Conservation (phyloP, 1,140 invertebrate species). For the Hylaeus volcanicus region DNA sequence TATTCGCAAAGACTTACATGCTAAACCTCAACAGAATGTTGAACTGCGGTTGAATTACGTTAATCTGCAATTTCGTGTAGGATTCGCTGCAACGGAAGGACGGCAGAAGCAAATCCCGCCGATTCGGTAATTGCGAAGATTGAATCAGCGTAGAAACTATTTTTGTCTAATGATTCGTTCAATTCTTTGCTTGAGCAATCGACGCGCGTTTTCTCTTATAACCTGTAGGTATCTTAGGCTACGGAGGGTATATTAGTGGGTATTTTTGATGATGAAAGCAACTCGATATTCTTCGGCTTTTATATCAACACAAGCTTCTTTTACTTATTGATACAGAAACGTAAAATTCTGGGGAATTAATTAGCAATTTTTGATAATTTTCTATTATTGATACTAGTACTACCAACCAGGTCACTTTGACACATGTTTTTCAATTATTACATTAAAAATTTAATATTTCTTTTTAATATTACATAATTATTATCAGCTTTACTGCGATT, state of each 20-base stretch:
- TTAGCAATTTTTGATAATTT: no score
- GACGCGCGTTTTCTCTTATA: neutral
- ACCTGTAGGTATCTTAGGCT: no score
- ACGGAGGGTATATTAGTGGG: no score
- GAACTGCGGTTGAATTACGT: neutral
- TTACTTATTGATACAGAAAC: no score
- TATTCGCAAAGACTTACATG: neutral
- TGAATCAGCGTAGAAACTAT: conserved; percentile 36
- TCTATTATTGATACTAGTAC: no score
- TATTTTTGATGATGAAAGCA: neutral
- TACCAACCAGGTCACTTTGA: no score
- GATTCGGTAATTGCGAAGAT: conserved; percentile 40
- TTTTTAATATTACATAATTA: no score
- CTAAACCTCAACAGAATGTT: conserved; percentile 4
- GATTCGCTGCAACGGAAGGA: conserved; percentile 55
- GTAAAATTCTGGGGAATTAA: no score
- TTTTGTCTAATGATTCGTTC: neutral
- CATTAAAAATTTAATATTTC: no score
- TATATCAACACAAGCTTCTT: neutral
- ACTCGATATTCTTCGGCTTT: neutral
- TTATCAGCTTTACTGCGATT: no score
- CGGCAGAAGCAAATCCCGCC: conserved; percentile 56
- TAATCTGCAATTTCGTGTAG: conserved; percentile 43
- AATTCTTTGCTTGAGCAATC: conserved; percentile 23
- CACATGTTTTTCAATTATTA: no score